phyloP scores from a whole-genome alignment of 1,140 invertebrate species.

The Agrilus planipennis region DNA sequence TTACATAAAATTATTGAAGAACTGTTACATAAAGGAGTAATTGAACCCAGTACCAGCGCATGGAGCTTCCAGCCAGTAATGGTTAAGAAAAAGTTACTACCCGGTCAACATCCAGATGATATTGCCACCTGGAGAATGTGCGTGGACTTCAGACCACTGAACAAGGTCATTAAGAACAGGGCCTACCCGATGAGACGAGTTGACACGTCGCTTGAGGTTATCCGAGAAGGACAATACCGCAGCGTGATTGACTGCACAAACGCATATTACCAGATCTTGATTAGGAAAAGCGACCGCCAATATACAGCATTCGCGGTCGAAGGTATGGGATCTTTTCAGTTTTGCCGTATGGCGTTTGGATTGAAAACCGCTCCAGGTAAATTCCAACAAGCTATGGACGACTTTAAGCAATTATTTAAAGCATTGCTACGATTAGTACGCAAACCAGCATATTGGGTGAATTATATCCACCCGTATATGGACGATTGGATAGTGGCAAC shows the following conservation, averaged over 20 bases:
- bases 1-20: not conserved
- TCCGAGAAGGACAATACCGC: constrained; percentile 18
- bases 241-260: constrained; percentile 1
- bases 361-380: constrained; percentile 5
- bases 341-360: constrained; percentile 12
- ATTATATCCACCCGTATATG: constrained; percentile 18
- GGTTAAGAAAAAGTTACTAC: not conserved
- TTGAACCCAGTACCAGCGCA: not conserved
- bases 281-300: constrained; percentile 16
- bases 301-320: constrained; percentile 25
- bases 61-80: not conserved
- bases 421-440: constrained; percentile 15
- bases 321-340: constrained; percentile 24
- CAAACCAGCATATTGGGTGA: too few relatives aligned
- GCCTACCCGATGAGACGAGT: constrained; percentile 15
- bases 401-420: too few relatives aligned
- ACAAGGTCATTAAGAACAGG: constrained; percentile 15
- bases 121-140: not conserved
- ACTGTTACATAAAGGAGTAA: not conserved
- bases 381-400: constrained; percentile 17
- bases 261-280: constrained; percentile 25
- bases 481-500: constrained; percentile 29
- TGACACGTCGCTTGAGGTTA: constrained; percentile 16
- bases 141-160: constrained; percentile 5
- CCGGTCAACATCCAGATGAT: too few relatives aligned